Base-by-base conservation (phyloP, 2,113 vertebrate genomes). In the Callipepla squamata region DNA sequence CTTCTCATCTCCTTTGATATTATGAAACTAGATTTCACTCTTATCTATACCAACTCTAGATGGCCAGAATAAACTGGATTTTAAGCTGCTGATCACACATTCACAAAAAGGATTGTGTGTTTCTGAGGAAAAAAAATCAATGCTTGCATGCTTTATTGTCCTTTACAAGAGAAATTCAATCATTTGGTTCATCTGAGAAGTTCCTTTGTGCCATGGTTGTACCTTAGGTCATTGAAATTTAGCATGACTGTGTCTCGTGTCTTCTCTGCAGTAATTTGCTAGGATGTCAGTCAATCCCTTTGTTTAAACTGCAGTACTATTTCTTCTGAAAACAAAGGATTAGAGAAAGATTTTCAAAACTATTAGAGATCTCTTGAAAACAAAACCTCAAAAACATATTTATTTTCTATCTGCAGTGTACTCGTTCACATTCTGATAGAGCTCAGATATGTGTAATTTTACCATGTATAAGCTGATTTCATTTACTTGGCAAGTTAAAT, bases 151-250 rank as follows among this genome's bases (percentile, higher is more conserved):
- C 42, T 92, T 84, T 84, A 22, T 67, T 84, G 68, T 80, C n/a
- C n/a, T 92, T 82, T 61, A 66, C 58, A 70, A 92, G 40, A 84
- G 45, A 87, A 84, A 80, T 80, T 67, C 47, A 72, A 77, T 92
- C 28, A 51, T 66, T 73, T 58, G 65, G 13, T 40, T 87, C n/a
- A n/a, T 72, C 75, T 67, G 47, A 80, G 47, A 61, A 47, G 32
- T 63, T 84, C 47, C 70, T 80, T 92, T 58, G 42, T 92, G 59
- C 59, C 57, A 26, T 58, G 58, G 28, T 87, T 90, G 65, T 87
- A 77, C 25, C 53, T 68, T 22, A 77, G 65, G 69, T 70, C 36
- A 42, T 19, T 67, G 83, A 45, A 77, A 87, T 42, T 25, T 53
- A 57, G 53, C 3, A 7, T 65, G 55, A n/a, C 23, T 32, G n/a